Conservation (phyloP, 2,797 vertebrate genomes). For the Pelobates cultripes region DNA sequence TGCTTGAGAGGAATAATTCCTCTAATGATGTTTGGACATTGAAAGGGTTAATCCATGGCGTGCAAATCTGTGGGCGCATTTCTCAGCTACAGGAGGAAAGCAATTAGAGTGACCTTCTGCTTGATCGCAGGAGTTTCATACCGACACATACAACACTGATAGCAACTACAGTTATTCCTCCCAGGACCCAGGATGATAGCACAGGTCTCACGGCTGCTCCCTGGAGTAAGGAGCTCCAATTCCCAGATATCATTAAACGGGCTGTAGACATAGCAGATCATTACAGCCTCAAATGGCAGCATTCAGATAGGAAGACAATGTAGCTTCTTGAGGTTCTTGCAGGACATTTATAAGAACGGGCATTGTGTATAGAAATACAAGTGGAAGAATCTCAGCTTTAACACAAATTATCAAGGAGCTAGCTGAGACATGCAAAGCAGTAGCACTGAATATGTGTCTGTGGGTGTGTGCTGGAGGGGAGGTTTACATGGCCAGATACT, state of each 20-base stretch:
- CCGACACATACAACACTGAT: slow-evolving; percentile 11
- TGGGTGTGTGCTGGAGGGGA: too few species aligned
- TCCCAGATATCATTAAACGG: slow-evolving; percentile 32
- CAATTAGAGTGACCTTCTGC: slow-evolving; percentile 30
- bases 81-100: slow-evolving; percentile 10
- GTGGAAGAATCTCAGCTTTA: not conserved
- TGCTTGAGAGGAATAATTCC: not conserved
- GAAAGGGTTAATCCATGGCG: not conserved
- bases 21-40: not conserved
- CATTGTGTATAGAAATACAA: not conserved
- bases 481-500: too few species aligned
- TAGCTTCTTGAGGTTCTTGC: not conserved
- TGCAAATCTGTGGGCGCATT: not conserved
- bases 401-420: not conserved
- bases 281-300: not conserved
- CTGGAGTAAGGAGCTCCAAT: not conserved
- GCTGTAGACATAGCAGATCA: slow-evolving; percentile 15
- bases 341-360: not conserved
- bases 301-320: not conserved
- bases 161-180: slow-evolving; percentile 12
- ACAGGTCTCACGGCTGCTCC: not conserved
- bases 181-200: not conserved
- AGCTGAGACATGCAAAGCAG: not conserved
- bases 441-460: not conserved
- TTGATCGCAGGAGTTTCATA: slow-evolving; percentile 2